Percentiles rank a stretch among this genome's conserved stretches.
These are phyloP conservation scores for Saccostrea echinata DNA, from an alignment of 1,140 invertebrate species.

Conservation along the genomic window DNA sequence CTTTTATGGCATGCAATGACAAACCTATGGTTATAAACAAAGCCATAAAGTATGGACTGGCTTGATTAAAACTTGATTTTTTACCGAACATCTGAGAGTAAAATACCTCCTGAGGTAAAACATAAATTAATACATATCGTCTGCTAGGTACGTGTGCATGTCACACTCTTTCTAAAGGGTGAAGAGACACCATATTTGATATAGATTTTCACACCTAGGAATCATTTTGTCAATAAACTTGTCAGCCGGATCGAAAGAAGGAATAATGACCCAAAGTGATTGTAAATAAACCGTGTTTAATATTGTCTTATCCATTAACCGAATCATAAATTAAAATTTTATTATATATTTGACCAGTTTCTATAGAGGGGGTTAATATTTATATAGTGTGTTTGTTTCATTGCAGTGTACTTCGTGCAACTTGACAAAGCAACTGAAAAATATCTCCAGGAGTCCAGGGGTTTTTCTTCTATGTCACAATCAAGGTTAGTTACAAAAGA, in stretches of 20 bases:
- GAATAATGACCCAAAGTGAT: neutral
- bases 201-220: conserved; percentile 34
- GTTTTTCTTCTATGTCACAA: neutral
- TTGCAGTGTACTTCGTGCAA: neutral
- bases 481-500: conserved; percentile 2
- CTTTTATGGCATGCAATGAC: conserved; percentile 19
- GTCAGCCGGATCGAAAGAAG: conserved; percentile 25
- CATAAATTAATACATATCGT: neutral
- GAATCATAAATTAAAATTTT: conserved; percentile 7
- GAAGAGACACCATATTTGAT: conserved; percentile 6
- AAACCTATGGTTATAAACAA: conserved; percentile 4
- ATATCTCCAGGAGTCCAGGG: conserved; percentile 1
- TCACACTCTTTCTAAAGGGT: neutral
- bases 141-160: conserved; percentile 1
- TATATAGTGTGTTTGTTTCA: neutral
- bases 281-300: conserved; percentile 25
- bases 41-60: neutral
- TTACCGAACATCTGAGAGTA: neutral
- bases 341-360: neutral
- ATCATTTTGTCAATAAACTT: conserved; percentile 38
- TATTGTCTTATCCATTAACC: conserved; percentile 4
- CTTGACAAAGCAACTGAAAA: conserved; percentile 16
- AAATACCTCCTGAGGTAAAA: neutral
- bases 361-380: conserved; percentile 3
- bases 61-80: conserved; percentile 19